Evolutionary conservation across 1,140 invertebrate genomes (phyloP).

Genomic region (Galendromus occidentalis): DNA sequence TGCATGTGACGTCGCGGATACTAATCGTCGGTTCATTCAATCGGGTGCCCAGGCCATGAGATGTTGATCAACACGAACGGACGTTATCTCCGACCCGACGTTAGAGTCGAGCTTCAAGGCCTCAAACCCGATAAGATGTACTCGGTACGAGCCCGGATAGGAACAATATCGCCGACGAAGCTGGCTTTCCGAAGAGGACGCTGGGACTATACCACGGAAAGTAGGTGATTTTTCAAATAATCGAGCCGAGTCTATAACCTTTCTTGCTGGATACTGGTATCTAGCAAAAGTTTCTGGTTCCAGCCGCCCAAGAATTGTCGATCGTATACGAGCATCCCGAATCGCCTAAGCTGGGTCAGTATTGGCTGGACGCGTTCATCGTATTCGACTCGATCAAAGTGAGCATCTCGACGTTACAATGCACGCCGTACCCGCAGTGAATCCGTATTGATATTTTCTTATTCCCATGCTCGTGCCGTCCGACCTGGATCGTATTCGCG

Average conservation of each 20-base stretch:
- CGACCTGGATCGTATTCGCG: no score
- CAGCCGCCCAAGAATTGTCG: neutral
- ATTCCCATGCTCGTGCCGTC: no score
- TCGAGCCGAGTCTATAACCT: no score
- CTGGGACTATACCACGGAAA: neutral
- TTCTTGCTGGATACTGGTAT: no score
- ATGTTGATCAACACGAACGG: conserved; percentile 3
- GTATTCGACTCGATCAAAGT: conserved; percentile 2
- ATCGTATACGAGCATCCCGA: conserved; percentile 1
- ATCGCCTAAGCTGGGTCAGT: neutral
- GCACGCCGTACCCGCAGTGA: no score
- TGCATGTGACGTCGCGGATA: no score
- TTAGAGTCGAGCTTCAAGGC: neutral
- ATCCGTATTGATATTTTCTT: no score
- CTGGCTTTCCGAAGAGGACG: neutral
- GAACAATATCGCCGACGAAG: neutral
- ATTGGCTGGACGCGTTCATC: neutral
- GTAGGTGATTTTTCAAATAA: no score
- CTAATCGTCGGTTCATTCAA: no score
- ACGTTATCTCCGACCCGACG: neutral
- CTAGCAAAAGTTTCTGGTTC: neutral
- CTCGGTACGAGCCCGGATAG: neutral
- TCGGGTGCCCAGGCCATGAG: neutral
- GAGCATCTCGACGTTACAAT: no score
- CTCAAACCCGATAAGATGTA: neutral